phyloP scores from a whole-genome alignment of 1,140 invertebrate species.

The Megalopta genalis region DNA sequence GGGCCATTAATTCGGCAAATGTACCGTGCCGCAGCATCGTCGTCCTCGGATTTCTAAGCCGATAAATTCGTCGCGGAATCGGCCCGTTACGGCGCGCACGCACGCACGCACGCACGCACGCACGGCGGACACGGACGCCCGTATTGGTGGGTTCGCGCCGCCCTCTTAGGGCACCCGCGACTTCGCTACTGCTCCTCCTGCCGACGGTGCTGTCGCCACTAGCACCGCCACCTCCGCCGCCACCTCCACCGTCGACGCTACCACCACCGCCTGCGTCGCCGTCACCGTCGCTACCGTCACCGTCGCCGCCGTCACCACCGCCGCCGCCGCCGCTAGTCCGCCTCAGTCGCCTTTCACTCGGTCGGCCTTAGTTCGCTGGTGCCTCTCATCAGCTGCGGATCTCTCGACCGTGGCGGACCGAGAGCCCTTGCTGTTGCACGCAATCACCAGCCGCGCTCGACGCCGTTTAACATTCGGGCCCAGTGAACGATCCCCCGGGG shows the following conservation, averaged over 20 bases:
- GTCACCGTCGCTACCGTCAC: not conserved
- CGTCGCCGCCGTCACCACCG: not conserved
- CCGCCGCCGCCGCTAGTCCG: slow-evolving; percentile 49
- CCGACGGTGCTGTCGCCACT: not conserved
- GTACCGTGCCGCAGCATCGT: not conserved
- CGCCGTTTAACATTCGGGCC: too few species aligned
- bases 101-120: too few species aligned
- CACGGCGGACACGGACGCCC: too few species aligned
- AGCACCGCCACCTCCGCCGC: not conserved
- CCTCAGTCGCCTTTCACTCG: slow-evolving; percentile 72
- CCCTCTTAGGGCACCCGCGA: not conserved
- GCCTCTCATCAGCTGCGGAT: slow-evolving; percentile 69
- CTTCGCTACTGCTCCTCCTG: slow-evolving; percentile 6
- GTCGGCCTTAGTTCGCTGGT: slow-evolving; percentile 69
- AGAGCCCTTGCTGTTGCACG: not conserved
- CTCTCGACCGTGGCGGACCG: slow-evolving; percentile 1
- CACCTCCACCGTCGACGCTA: not conserved
- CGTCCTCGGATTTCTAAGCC: slow-evolving; percentile 8
- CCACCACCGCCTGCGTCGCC: slow-evolving; percentile 14
- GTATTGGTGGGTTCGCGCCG: slow-evolving; percentile 11
- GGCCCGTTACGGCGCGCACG: not conserved
- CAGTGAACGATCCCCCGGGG: too few species aligned
- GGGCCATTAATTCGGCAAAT: not conserved
- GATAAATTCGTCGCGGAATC: slow-evolving; percentile 10
- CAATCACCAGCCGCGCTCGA: not conserved